Evolutionary conservation across 2,888 invertebrate genomes (phyloP).

Genomic region (Galeopsomyia nigrocyanea): DNA sequence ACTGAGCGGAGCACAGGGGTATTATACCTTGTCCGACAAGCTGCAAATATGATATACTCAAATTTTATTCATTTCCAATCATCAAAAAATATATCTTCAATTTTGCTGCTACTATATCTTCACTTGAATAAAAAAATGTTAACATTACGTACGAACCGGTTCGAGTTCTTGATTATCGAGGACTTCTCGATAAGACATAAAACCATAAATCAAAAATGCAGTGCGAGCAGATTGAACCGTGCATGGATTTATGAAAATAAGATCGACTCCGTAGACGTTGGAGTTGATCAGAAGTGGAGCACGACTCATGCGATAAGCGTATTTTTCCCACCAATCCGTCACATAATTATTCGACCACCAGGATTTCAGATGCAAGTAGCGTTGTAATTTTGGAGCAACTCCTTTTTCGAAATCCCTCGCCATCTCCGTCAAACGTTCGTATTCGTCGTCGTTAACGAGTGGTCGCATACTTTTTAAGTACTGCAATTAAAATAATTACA

Average conservation of each 20-base stretch:
- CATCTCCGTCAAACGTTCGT: conserved; percentile 83
- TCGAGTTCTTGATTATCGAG: conserved; percentile 95
- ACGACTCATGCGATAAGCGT: conserved; percentile 95
- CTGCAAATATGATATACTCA: conserved; percentile 66
- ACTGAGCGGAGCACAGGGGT: conserved; percentile 97
- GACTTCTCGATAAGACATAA: conserved; percentile 87
- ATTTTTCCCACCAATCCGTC: conserved; percentile 99
- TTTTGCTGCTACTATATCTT: too few relatives aligned
- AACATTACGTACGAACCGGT: conserved; percentile 82
- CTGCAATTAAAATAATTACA: conserved; percentile 71
- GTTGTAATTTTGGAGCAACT: conserved; percentile 92
- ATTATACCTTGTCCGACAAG: conserved; percentile 93
- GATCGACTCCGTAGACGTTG: conserved; percentile 97
- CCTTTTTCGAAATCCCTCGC: conserved; percentile 89
- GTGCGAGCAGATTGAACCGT: conserved; percentile 89
- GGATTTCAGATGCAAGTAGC: conserved; percentile 94
- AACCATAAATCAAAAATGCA: conserved; percentile 87
- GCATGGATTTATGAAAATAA: conserved; percentile 84
- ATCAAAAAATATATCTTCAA: too few relatives aligned
- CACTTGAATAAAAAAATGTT: too few relatives aligned
- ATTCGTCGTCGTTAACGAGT: conserved; percentile 87
- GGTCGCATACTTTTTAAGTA: conserved; percentile 95
- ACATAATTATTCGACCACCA: conserved; percentile 97
- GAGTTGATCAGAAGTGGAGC: conserved; percentile 98
- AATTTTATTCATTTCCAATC: neutral